A percentile compares a stretch with the other conserved stretches of the same genome.
phyloP scores from a whole-genome alignment of 1,140 invertebrate species.

The Meloidogyne chitwoodi region DNA sequence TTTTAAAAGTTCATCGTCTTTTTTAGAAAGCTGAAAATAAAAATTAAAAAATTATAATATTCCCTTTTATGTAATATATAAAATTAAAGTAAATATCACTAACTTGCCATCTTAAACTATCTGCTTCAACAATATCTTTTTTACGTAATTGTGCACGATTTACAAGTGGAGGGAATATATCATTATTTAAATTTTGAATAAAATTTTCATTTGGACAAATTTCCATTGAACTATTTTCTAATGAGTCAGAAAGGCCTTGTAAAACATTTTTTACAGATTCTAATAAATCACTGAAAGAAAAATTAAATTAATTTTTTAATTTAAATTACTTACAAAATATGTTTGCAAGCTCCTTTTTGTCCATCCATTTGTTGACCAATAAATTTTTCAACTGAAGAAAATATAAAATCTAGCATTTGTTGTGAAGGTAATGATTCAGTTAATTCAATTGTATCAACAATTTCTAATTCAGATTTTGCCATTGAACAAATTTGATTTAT shows the following conservation, averaged over 20 bases:
- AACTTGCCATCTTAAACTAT: conserved; percentile 53
- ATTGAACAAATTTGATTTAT: conserved; percentile 10
- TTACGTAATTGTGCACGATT: conserved; percentile 53
- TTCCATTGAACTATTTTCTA: conserved; percentile 36
- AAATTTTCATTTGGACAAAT: conserved; percentile 25
- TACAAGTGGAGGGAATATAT: conserved; percentile 35
- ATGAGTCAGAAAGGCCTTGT: conserved; percentile 13
- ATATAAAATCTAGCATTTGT: conserved; percentile 51
- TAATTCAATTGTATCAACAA: neutral
- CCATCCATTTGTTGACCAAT: conserved; percentile 34
- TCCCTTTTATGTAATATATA: too few species aligned
- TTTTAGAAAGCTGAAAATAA: conserved; percentile 47
- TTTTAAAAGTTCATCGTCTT: conserved; percentile 51
- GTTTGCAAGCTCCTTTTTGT: conserved; percentile 27
- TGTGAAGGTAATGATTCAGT: conserved; percentile 42
- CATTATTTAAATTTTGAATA: neutral
- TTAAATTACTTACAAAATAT: neutral
- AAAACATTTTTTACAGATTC: conserved; percentile 15
- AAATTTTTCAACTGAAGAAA: conserved; percentile 47
- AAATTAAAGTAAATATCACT: neutral
- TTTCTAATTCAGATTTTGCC: conserved; percentile 9
- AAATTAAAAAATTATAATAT: too few species aligned
- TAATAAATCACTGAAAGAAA: conserved; percentile 6
- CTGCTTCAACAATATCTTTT: conserved; percentile 53
- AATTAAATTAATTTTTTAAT: neutral